Conservation (phyloP, 1,140 invertebrate genomes). For the Belonocnema kinseyi region DNA sequence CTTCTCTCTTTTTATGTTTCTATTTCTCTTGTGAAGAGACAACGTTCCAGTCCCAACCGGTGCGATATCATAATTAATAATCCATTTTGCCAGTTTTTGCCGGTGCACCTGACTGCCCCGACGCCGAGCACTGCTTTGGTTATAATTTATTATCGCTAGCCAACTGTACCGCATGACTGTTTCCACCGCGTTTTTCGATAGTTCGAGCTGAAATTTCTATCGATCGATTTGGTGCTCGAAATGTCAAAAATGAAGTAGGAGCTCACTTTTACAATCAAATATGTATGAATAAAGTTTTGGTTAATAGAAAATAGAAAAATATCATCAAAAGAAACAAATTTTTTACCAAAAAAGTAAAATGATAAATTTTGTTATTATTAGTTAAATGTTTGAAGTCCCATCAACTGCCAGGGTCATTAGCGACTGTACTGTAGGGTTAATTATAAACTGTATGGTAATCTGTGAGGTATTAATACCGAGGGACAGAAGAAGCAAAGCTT, state of each 20-base stretch:
- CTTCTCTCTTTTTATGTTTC: conserved; percentile 21
- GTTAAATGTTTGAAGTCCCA: too few species aligned
- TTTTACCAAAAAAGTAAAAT: too few species aligned
- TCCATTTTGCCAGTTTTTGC: conserved; percentile 69
- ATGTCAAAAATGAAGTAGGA: conserved; percentile 34
- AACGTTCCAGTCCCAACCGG: conserved; percentile 6
- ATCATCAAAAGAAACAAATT: too few species aligned
- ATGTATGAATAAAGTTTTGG: not conserved
- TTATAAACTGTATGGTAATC: too few species aligned
- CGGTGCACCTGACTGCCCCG: conserved; percentile 55
- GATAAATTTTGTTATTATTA: too few species aligned
- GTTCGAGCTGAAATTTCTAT: conserved; percentile 40
- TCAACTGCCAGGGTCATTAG: too few species aligned
- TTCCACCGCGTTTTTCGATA: conserved; percentile 43
- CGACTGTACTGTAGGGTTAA: too few species aligned
- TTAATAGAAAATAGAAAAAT: too few species aligned
- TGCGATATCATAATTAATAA: conserved; percentile 72
- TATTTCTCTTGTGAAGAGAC: conserved; percentile 23
- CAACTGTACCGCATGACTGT: conserved; percentile 58
- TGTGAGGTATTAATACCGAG: too few species aligned
- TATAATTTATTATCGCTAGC: conserved; percentile 65
- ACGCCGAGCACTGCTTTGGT: conserved; percentile 49
- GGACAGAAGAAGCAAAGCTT: too few species aligned
- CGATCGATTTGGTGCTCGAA: conserved; percentile 37
- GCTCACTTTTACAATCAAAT: not conserved